These are phyloP conservation scores for Pontoporia blainvillei DNA, from an alignment of 2,113 vertebrate species.

Conservation along the genomic window DNA sequence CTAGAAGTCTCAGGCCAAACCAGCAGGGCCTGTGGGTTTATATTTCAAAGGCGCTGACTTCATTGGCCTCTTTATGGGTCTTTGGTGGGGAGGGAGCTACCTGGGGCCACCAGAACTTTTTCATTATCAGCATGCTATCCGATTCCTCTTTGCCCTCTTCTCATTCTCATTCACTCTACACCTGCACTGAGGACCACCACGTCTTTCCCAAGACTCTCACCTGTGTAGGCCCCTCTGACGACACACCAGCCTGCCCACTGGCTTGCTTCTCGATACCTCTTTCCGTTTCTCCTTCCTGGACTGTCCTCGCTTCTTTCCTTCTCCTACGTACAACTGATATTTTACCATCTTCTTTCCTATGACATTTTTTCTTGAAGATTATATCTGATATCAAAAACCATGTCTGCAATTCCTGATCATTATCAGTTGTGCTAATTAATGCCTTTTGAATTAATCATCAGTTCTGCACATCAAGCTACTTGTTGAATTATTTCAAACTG, in stretches of 20 bases:
- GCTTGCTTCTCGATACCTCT: neutral
- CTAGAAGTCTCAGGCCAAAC: neutral
- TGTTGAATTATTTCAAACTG: neutral
- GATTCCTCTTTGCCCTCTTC: neutral
- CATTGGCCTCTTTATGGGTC: neutral
- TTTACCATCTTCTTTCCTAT: neutral
- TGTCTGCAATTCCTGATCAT: neutral
- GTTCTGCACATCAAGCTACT: neutral
- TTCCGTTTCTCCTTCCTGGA: neutral
- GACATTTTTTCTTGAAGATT: neutral
- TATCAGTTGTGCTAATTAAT: neutral
- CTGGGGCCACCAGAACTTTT: neutral
- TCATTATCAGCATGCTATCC: fast-evolving
- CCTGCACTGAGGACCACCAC: neutral
- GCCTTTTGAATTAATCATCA: neutral
- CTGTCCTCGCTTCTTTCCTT: neutral
- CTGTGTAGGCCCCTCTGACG: too few relatives aligned
- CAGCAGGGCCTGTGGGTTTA: neutral
- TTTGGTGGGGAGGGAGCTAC: neutral
- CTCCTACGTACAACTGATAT: neutral
- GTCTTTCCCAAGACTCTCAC: neutral
- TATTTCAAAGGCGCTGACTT: neutral
- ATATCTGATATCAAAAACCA: neutral
- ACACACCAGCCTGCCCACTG: fast-evolving
- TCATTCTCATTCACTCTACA: neutral